Conservation (phyloP, 2,888 invertebrate genomes). For the Scaptomyza cyrtandrae region DNA sequence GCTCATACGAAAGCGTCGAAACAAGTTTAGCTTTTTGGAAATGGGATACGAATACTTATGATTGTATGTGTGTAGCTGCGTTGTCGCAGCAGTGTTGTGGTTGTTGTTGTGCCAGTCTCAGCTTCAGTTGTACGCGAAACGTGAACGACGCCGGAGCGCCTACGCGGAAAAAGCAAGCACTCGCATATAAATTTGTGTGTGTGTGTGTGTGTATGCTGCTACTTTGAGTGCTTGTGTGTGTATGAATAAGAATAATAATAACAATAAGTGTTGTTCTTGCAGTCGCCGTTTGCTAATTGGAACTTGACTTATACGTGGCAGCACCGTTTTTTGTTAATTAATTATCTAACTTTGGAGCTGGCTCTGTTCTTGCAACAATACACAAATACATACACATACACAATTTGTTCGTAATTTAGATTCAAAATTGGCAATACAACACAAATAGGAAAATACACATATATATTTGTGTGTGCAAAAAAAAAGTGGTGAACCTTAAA, state of each 20-base stretch:
- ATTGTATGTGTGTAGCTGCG: slow-evolving; percentile 22
- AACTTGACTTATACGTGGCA: slow-evolving; percentile 42
- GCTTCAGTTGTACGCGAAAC: slow-evolving; percentile 65
- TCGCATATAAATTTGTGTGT: slow-evolving; percentile 18
- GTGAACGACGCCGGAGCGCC: slow-evolving; percentile 59
- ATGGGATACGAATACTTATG: slow-evolving; percentile 49
- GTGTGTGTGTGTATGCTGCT: slow-evolving; percentile 21
- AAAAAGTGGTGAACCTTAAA: slow-evolving; percentile 38
- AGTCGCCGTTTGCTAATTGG: slow-evolving; percentile 45
- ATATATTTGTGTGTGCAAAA: slow-evolving; percentile 54
- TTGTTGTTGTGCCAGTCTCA: slow-evolving; percentile 55
- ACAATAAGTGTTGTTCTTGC: slow-evolving; percentile 30
- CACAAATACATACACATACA: slow-evolving; percentile 15
- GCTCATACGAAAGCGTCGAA: slow-evolving; percentile 72
- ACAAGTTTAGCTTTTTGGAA: slow-evolving; percentile 75
- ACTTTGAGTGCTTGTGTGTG: slow-evolving; percentile 12
- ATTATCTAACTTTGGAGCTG: slow-evolving; percentile 23
- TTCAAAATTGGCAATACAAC: slow-evolving; percentile 44
- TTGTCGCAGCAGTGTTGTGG: slow-evolving; percentile 28
- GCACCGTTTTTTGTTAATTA: slow-evolving; percentile 33
- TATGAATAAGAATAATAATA: slow-evolving; percentile 44
- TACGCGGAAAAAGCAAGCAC: slow-evolving; percentile 53
- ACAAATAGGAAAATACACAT: slow-evolving; percentile 19
- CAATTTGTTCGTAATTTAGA: slow-evolving; percentile 15
- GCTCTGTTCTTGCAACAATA: slow-evolving; percentile 21